A percentile compares a stretch with the other conserved stretches of the same genome.
Conservation (phyloP, 2,113 vertebrate genomes). For the Festucalex cinctus region DNA sequence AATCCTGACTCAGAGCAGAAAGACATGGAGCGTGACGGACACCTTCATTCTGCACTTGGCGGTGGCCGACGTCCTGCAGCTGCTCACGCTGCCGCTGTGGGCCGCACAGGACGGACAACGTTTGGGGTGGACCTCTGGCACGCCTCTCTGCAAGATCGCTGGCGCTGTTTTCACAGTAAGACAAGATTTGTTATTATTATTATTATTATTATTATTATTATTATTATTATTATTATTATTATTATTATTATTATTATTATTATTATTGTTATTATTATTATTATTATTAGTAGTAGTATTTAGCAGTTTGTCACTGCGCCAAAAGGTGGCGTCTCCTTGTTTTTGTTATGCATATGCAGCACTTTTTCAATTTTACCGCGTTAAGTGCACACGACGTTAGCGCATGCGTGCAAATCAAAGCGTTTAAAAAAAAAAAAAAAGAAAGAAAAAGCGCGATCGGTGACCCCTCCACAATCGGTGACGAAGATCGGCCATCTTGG, state of each 20-base stretch:
- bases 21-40: constrained; percentile 76
- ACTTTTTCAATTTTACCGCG: too few relatives aligned
- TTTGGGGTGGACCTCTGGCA: constrained; percentile 74
- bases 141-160: constrained; percentile 73
- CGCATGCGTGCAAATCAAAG: too few relatives aligned
- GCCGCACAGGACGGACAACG: constrained; percentile 54
- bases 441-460: too few relatives aligned
- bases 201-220: background rate
- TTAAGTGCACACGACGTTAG: too few relatives aligned
- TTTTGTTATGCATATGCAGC: too few relatives aligned
- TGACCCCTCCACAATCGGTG: too few relatives aligned
- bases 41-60: constrained; percentile 83
- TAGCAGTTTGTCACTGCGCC: too few relatives aligned
- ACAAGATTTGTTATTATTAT: background rate
- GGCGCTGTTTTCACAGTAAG: constrained; percentile 77
- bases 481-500: too few relatives aligned
- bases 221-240: background rate
- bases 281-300: too few relatives aligned
- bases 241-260: background rate
- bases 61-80: constrained; percentile 75
- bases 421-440: too few relatives aligned
- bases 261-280: background rate
- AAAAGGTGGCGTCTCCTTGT: too few relatives aligned
- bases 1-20: constrained; percentile 69
- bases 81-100: constrained; percentile 82